These are phyloP conservation scores for Escarpia spicata DNA, from an alignment of 2,888 invertebrate genomes.

Conservation along the genomic window DNA sequence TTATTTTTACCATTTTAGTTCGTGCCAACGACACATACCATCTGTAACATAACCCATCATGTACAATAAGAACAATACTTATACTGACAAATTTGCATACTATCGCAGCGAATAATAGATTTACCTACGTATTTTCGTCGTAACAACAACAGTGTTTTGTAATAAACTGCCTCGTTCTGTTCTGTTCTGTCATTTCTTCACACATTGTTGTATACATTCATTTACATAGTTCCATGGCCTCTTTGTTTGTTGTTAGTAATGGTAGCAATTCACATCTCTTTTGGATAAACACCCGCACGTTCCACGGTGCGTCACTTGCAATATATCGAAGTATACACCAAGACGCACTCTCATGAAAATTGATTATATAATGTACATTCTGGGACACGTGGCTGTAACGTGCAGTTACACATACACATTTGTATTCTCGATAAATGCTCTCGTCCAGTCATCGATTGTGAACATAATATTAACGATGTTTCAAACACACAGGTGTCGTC, in stretches of 20 bases:
- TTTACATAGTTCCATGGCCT: no score
- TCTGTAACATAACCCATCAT: background rate
- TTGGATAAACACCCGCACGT: background rate
- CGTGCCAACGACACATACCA: background rate
- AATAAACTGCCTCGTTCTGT: background rate
- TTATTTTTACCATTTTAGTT: background rate
- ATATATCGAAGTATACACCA: background rate
- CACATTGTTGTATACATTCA: background rate
- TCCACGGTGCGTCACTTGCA: background rate
- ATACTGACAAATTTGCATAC: background rate
- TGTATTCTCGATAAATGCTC: no score
- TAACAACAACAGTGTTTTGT: background rate
- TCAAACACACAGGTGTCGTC: no score
- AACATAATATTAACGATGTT: no score
- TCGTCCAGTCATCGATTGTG: no score
- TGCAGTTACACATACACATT: no score
- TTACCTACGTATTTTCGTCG: background rate
- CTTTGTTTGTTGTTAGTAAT: no score
- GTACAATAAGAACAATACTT: background rate
- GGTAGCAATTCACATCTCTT: no score
- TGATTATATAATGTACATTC: background rate
- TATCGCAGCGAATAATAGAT: background rate
- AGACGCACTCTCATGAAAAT: background rate
- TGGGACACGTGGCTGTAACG: no score
- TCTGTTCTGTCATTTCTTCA: background rate